Percentiles rank a stretch among this genome's conserved stretches.
Evolutionary conservation across 2,888 invertebrate genomes (phyloP).

Genomic region (Meloe dianella): DNA sequence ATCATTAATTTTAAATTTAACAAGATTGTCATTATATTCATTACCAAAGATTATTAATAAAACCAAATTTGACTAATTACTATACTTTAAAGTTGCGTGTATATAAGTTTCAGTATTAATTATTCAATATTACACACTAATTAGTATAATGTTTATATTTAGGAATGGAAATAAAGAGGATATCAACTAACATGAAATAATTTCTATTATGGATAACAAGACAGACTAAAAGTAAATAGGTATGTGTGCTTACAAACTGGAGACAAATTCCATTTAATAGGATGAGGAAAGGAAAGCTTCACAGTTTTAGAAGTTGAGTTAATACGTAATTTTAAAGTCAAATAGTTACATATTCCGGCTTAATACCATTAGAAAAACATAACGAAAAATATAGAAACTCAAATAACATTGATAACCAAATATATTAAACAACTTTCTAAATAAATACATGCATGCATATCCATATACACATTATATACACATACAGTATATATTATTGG

Average conservation of each 20-base stretch:
- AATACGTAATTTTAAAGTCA: not conserved
- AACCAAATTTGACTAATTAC: not conserved
- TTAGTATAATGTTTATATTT: not conserved
- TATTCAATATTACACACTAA: not conserved
- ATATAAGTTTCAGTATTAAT: not conserved
- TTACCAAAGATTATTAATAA: not conserved
- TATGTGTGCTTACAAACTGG: not conserved
- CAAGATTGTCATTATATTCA: not conserved
- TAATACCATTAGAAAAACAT: not conserved
- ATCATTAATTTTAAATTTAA: not conserved
- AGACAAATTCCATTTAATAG: not conserved
- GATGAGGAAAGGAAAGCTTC: not conserved
- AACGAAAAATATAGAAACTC: not conserved
- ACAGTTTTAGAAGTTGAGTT: not conserved
- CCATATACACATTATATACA: not conserved
- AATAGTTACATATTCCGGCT: not conserved
- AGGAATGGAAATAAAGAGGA: not conserved
- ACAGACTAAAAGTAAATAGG: not conserved
- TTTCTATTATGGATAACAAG: not conserved
- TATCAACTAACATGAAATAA: not conserved
- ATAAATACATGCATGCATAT: not conserved
- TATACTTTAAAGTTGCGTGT: not conserved
- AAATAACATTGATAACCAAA: not conserved
- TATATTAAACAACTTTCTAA: not conserved
- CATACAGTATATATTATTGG: not conserved